A percentile compares a stretch with the other conserved stretches of the same genome.
These are phyloP conservation scores for Hydropotes inermis DNA, from an alignment of 2,113 vertebrate species.

Conservation along the genomic window DNA sequence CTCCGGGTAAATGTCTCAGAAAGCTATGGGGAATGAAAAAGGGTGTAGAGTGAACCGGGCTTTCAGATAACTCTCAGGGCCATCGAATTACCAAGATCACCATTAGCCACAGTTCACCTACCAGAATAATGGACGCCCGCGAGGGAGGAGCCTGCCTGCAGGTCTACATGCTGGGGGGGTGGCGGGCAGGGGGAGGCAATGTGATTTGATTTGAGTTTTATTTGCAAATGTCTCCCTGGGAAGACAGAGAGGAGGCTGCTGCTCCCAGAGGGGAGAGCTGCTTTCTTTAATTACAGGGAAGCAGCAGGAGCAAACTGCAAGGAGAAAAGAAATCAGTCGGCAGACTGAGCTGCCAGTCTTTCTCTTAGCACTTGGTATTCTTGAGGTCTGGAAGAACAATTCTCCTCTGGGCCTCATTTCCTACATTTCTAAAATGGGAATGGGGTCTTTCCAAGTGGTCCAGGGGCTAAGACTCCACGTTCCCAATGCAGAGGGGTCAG, in stretches of 20 bases:
- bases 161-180: background rate
- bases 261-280: background rate
- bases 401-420: background rate
- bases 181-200: background rate
- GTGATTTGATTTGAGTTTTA: slow-evolving; percentile 19
- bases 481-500: background rate
- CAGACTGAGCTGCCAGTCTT: background rate
- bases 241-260: background rate
- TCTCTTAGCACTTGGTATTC: background rate
- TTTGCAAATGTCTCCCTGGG: background rate
- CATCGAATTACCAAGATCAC: background rate
- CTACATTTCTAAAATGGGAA: background rate
- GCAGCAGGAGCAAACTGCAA: background rate
- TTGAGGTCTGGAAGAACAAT: background rate
- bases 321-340: background rate
- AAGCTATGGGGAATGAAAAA: background rate
- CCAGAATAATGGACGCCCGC: background rate
- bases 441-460: background rate
- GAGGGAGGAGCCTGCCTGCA: background rate
- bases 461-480: background rate
- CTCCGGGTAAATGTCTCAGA: slow-evolving; percentile 1
- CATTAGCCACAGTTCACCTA: background rate
- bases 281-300: background rate
- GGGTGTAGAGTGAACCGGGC: background rate
- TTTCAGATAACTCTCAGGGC: background rate